Evolutionary conservation across 2,888 invertebrate genomes (phyloP).

Genomic region (Macaria notata): DNA sequence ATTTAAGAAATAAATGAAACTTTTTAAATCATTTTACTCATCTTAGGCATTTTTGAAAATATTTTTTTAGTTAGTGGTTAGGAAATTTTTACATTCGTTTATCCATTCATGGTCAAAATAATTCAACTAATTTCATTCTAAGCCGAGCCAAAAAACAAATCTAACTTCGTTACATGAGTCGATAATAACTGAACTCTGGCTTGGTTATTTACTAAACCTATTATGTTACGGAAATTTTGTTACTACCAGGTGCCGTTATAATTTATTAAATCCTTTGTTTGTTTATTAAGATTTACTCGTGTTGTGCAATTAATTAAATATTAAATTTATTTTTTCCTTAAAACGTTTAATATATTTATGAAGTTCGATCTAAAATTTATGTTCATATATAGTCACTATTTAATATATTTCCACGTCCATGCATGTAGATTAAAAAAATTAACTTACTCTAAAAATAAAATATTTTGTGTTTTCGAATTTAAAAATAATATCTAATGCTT

Average conservation of each 20-base stretch:
- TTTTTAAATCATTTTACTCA: neutral
- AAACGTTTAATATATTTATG: neutral
- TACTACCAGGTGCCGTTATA: neutral
- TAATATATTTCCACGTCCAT: no score
- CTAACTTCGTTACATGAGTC: neutral
- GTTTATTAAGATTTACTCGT: neutral
- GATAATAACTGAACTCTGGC: conserved; percentile 13
- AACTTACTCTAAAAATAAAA: no score
- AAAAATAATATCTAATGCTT: no score
- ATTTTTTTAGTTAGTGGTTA: neutral
- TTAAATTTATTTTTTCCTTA: no score
- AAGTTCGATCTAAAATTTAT: neutral
- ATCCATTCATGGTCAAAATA: no score
- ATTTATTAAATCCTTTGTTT: neutral
- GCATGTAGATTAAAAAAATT: no score
- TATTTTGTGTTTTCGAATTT: no score
- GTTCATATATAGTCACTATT: neutral
- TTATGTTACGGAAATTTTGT: conserved; percentile 1
- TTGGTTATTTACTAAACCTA: conserved; percentile 7
- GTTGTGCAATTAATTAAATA: no score
- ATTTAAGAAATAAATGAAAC: neutral
- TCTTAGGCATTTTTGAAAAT: neutral
- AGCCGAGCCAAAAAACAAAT: neutral
- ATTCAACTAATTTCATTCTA: neutral
- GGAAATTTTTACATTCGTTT: no score